Evolutionary conservation across 2,797 vertebrate species (phyloP), one percentile per base, ranked within the genome.

Genomic region (Neosilurus mollespiculum): DNA sequence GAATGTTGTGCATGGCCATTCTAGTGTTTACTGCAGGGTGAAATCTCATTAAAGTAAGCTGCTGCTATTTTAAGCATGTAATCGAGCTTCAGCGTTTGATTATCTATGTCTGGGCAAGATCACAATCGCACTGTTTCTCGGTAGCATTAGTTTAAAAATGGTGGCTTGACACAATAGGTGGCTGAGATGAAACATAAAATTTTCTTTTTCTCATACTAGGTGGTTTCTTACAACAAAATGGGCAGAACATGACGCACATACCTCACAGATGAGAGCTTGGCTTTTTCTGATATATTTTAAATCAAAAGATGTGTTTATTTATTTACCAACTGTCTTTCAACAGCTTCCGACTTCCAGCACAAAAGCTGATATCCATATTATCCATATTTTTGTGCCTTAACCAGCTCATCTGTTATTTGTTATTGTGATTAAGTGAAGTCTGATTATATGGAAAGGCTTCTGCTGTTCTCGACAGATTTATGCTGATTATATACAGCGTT

Each of bases 21-120:
- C 87, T 85, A 75, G 78, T 76, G 86, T 83, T 84, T 83, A 83
- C 81, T 86, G 87, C 84, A 90, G 86, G 93, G 93, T 90, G 93
- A 94, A 96, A 96, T 95, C 95, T 96, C 95, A 94, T 96, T 95
- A 95, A 95, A 95, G 92, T 95, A 96, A 96, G 94, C 94, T 91
- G 93, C 92, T 93, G 90, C 94, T 96, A 95, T 96, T 96, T 96
- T 94, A 92, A 96, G 95, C 90, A 88, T 88, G 92, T 94, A 95
- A 96, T 95, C 91, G 88, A 95, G 93, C 92, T 94, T 94, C 92
- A 94, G 90, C 93, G 93, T 92, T 92, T 93, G 94, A 95, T 94
- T 96, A 91, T 94, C 93, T 94, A 95, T 90, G 92, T 90, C 92
- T 92, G 92, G 92, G 92, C 92, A 92, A 93, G 93, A 93, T 93